Percentiles rank a stretch among this genome's conserved stretches.
phyloP scores from a whole-genome alignment of 2,113 vertebrate species.

The Motacilla alba region DNA sequence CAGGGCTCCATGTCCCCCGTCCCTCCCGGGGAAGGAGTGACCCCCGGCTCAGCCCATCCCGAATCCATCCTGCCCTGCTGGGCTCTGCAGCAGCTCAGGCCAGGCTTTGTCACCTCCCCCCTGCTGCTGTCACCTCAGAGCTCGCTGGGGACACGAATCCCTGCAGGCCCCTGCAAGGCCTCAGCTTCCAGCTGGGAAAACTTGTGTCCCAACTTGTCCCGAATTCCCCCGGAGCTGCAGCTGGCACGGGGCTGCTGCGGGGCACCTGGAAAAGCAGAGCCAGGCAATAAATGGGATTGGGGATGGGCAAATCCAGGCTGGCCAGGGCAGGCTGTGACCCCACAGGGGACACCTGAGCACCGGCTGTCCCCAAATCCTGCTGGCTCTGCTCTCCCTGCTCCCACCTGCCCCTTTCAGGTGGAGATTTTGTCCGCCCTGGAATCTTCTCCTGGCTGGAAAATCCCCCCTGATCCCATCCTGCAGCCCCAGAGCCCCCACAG shows the following conservation, averaged over 20 bases:
- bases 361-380: not conserved
- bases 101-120: not conserved
- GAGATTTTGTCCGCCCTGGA: not conserved
- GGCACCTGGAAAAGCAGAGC: not conserved
- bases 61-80: accelerated
- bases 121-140: not conserved
- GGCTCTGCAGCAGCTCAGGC: not conserved
- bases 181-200: accelerated
- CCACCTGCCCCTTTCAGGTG: not conserved
- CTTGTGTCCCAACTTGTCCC: accelerated
- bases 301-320: accelerated
- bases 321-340: accelerated
- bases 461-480: not conserved
- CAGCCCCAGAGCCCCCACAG: not conserved
- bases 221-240: accelerated
- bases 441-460: not conserved
- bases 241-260: accelerated
- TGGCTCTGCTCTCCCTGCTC: not conserved
- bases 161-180: accelerated
- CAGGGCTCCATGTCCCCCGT: not conserved
- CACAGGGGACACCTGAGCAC: not conserved
- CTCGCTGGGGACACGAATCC: accelerated
- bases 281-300: not conserved
- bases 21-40: not conserved
- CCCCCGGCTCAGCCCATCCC: not conserved